Conservation (phyloP, 1,140 invertebrate species). For the Cyclargus thomasi region DNA sequence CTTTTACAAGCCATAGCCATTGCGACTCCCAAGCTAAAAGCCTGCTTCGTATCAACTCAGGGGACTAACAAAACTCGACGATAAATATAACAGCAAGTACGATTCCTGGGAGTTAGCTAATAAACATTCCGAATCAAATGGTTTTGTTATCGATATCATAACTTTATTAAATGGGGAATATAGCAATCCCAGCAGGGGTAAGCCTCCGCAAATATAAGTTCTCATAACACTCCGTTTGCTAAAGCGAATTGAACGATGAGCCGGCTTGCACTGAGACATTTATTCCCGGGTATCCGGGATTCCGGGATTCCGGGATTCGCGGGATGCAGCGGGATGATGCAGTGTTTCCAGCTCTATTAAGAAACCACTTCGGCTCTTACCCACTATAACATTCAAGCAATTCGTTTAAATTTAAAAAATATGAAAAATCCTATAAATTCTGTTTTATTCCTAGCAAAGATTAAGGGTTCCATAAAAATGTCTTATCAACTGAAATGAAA, state of each 20-base stretch:
- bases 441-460: no score
- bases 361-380: no score
- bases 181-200: conserved; percentile 12
- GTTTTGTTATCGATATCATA: conserved; percentile 4
- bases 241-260: conserved; percentile 28
- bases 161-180: conserved; percentile 7
- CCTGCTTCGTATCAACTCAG: no score
- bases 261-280: conserved; percentile 28
- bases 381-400: no score
- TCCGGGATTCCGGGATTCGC: conserved; percentile 20
- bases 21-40: no score
- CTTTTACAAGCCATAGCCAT: no score
- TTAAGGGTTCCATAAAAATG: no score
- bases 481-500: no score
- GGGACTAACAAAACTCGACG: no score
- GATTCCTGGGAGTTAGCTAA: neutral
- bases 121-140: neutral
- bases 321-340: conserved; percentile 25
- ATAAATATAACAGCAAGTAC: neutral
- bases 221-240: conserved; percentile 17
- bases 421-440: no score
- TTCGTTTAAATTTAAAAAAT: no score
- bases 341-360: conserved; percentile 20
- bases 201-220: conserved; percentile 23
- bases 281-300: conserved; percentile 22